Evolutionary conservation across 2,797 vertebrate species (phyloP), one percentile per base, ranked within the genome.

Genomic region (Hoplostethus mediterraneus): DNA sequence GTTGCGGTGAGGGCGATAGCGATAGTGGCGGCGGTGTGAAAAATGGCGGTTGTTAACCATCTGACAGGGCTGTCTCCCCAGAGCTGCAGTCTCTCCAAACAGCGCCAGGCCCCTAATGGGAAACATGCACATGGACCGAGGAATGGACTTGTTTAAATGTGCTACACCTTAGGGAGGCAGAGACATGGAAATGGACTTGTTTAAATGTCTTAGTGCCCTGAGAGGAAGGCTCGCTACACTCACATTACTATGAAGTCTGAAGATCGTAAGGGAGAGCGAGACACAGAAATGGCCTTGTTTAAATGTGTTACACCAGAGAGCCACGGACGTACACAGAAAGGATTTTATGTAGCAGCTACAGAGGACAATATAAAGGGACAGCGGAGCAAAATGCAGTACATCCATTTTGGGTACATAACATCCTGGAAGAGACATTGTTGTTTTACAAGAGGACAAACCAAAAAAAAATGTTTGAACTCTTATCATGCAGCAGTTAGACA

Each of bases 1-100:
- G 75, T 67, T 88, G 89, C 83, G 77, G 81, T 6, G 60, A 78
- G 85, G 71, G 61, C 87, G 87, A 90, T 84, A 89, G 83, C 68
- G 49, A 83, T 74, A 89, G 89, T 71, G 84, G 87, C 67, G 83
- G 86, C 63, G 63, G 86, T 90, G 90, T 91, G 90, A 92, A 88
- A 92, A 92, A 93, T 90, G 88, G 89, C 55, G 82, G 90, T 88
- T 92, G 90, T 92, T 92, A 93, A 91, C 85, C 88, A 91, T 90
- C 88, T 91, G 93, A 94, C 90, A 93, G 90, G 75, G 67, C 86
- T 71, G 90, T 91, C 84, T 92, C 90, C 85, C 88, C 71, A 77
- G 83, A 89, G 89, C 88, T 86, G 89, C 82, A 82, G 88, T 88
- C 81, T 90, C 79, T 90, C 82, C 89, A 92, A 89, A 90, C 90